Percentiles rank a stretch among this genome's conserved stretches.
These are phyloP conservation scores for Drosophila affinis DNA, from an alignment of 2,888 invertebrate genomes.

Conservation along the genomic window DNA sequence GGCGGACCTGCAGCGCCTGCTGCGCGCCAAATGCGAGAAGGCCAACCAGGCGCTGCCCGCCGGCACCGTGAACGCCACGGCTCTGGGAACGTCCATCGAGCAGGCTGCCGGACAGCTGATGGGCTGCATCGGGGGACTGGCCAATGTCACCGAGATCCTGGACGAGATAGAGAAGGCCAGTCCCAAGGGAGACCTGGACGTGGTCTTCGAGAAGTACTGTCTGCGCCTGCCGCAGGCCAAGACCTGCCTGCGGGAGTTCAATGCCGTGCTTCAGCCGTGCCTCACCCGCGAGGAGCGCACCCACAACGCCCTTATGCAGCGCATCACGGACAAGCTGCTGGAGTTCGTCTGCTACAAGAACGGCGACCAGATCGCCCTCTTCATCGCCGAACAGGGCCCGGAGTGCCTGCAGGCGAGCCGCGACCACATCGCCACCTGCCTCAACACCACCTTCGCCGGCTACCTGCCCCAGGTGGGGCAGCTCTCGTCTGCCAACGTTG, in stretches of 20 bases:
- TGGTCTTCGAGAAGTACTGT: slow-evolving; percentile 90
- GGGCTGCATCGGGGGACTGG: slow-evolving; percentile 80
- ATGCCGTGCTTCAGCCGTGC: slow-evolving; percentile 86
- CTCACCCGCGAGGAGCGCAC: slow-evolving; percentile 86
- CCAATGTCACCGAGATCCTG: slow-evolving; percentile 86
- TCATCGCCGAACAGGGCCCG: slow-evolving; percentile 91
- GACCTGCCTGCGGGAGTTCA: slow-evolving; percentile 86
- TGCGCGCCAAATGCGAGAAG: slow-evolving; percentile 87
- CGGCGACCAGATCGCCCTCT: slow-evolving; percentile 92
- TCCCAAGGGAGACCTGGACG: slow-evolving; percentile 87
- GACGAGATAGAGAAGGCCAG: slow-evolving; percentile 88
- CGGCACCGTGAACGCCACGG: slow-evolving; percentile 34
- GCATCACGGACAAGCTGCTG: slow-evolving; percentile 88
- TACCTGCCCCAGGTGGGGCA: slow-evolving; percentile 84
- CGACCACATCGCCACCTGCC: slow-evolving; percentile 86
- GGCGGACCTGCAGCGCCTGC: slow-evolving; percentile 85
- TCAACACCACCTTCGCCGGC: slow-evolving; percentile 86
- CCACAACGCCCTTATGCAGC: slow-evolving; percentile 86
- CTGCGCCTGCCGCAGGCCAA: slow-evolving; percentile 83
- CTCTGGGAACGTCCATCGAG: slow-evolving; percentile 51
- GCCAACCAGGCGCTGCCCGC: slow-evolving; percentile 85
- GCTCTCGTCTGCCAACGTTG: slow-evolving; percentile 26
- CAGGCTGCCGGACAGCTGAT: slow-evolving; percentile 45
- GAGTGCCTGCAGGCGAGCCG: slow-evolving; percentile 88
- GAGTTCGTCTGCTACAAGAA: slow-evolving; percentile 91